A percentile compares a stretch with the other conserved stretches of the same genome.
phyloP scores from a whole-genome alignment of 2,888 invertebrate species.

The Xanthorhoe spadicearia region DNA sequence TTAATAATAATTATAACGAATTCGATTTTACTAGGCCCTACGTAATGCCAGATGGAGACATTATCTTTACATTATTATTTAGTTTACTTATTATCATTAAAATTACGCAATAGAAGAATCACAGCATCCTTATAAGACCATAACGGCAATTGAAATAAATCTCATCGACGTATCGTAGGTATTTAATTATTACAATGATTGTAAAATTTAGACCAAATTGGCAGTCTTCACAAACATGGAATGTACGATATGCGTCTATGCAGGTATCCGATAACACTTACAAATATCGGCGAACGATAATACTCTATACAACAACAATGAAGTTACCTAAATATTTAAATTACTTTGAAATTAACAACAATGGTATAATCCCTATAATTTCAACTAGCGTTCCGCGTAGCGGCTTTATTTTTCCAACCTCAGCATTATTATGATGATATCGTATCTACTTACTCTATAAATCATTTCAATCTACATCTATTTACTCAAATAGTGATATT shows the following conservation, averaged over 20 bases:
- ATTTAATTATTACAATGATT: conserved; percentile 79
- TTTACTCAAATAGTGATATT: conserved; percentile 43
- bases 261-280: conserved; percentile 83
- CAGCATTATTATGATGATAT: conserved; percentile 42
- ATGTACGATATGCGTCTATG: conserved; percentile 85
- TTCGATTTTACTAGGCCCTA: conserved; percentile 83
- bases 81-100: conserved; percentile 69
- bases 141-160: conserved; percentile 82
- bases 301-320: conserved; percentile 80
- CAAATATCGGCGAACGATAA: conserved; percentile 78
- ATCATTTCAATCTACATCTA: conserved; percentile 36
- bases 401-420: conserved; percentile 36
- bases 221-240: conserved; percentile 85
- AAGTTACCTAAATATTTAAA: conserved; percentile 67
- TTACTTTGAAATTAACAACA: conserved; percentile 71
- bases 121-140: conserved; percentile 83
- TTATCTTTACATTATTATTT: conserved; percentile 70
- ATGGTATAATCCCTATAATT: conserved; percentile 52
- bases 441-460: conserved; percentile 34
- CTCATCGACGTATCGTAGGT: conserved; percentile 82
- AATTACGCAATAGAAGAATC: conserved; percentile 85
- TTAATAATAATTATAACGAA: conserved; percentile 79
- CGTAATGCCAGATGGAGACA: conserved; percentile 79
- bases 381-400: conserved; percentile 42
- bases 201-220: conserved; percentile 85